phyloP scores from a whole-genome alignment of 2,113 vertebrate genomes.

The Gila orcuttii region DNA sequence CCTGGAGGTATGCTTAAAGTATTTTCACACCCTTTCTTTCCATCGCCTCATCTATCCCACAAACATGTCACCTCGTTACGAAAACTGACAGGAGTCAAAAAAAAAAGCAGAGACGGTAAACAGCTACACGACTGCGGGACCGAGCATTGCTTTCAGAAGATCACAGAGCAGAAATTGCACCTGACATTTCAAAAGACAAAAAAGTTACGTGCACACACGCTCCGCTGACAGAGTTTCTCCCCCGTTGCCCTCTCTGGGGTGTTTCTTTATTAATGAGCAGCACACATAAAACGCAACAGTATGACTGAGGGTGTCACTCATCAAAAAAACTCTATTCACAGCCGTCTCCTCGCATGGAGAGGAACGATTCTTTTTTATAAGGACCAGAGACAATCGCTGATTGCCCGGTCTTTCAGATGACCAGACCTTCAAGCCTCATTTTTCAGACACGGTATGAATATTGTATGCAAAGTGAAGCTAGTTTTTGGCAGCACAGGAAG shows the following conservation, averaged over 20 bases:
- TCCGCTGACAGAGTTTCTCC: constrained; percentile 55
- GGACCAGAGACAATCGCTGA: constrained; percentile 89
- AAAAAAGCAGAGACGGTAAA: constrained; percentile 63
- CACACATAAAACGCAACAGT: constrained; percentile 96
- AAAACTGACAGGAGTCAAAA: constrained; percentile 39
- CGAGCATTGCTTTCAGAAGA: constrained; percentile 88
- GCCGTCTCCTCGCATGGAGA: constrained; percentile 93
- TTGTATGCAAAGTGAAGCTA: constrained; percentile 91
- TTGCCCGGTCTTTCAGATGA: constrained; percentile 91
- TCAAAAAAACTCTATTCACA: constrained; percentile 91
- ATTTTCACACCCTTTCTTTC: constrained; percentile 18
- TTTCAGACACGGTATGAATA: constrained; percentile 90
- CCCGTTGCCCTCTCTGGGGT: constrained; percentile 87
- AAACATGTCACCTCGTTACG: constrained; percentile 27
- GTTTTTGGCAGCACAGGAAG: constrained; percentile 79
- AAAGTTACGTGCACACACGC: constrained; percentile 76
- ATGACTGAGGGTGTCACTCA: constrained; percentile 96
- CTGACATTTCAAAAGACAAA: constrained; percentile 95
- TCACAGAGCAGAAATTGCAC: constrained; percentile 93
- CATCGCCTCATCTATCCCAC: constrained; percentile 20
- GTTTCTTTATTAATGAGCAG: constrained; percentile 98
- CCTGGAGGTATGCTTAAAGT: constrained; percentile 35
- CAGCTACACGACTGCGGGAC: constrained; percentile 69
- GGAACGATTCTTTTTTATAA: constrained; percentile 97
- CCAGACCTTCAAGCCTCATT: constrained; percentile 90